phyloP scores from a whole-genome alignment of 2,797 vertebrate genomes.

The Onychomys arenicola region DNA sequence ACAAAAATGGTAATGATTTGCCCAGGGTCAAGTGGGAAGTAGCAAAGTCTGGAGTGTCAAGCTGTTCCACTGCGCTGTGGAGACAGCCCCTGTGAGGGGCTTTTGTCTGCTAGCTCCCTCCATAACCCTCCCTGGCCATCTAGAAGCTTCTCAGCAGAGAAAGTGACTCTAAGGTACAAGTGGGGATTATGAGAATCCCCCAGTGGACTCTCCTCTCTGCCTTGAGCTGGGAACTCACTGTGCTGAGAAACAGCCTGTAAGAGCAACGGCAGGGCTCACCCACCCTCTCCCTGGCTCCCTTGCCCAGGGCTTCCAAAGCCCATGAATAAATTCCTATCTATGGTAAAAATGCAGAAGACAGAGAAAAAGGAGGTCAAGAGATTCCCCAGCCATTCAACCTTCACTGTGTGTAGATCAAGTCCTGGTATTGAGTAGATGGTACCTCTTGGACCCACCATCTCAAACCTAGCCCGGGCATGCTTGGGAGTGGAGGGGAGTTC shows the following conservation, averaged over 20 bases:
- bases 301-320: background rate
- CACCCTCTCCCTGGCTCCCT: background rate
- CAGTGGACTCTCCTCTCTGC: background rate
- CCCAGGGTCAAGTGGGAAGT: background rate
- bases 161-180: background rate
- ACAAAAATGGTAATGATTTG: background rate
- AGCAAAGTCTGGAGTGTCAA: background rate
- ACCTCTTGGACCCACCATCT: background rate
- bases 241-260: background rate
- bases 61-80: background rate
- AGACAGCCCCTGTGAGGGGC: no score
- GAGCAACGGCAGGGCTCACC: background rate
- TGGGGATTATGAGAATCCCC: background rate
- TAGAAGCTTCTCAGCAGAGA: background rate
- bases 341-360: background rate
- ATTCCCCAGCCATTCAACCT: background rate
- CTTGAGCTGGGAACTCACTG: background rate
- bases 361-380: background rate
- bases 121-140: background rate
- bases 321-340: fast-evolving
- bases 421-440: background rate
- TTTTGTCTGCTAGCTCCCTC: background rate
- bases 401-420: background rate
- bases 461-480: background rate
- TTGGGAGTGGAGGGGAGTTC: background rate